Percentiles rank a stretch among this genome's conserved stretches.
phyloP scores from a whole-genome alignment of 1,140 invertebrate genomes.

The Drosophila seguyi region DNA sequence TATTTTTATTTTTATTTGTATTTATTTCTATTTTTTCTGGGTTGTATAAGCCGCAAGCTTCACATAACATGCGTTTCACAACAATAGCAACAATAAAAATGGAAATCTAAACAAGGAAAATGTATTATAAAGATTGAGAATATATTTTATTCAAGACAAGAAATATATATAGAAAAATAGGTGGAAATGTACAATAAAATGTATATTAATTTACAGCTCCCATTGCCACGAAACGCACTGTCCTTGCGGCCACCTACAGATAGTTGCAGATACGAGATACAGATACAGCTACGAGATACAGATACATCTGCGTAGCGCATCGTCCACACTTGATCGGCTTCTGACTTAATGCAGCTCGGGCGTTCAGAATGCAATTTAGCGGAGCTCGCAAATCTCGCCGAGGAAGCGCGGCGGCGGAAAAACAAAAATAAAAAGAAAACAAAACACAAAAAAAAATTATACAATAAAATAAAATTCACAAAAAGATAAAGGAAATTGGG shows the following conservation, averaged over 20 bases:
- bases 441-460: background rate
- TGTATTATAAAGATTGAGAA: background rate
- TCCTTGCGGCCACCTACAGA: background rate
- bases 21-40: background rate
- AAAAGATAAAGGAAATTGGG: constrained; percentile 12
- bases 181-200: background rate
- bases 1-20: background rate
- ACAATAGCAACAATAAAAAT: background rate
- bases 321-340: constrained; percentile 76
- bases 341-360: constrained; percentile 69
- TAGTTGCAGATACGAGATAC: constrained; percentile 1
- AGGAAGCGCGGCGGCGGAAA: background rate
- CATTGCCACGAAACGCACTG: constrained; percentile 19
- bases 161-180: background rate
- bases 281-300: background rate
- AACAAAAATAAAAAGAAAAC: background rate
- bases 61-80: constrained; percentile 23
- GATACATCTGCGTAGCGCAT: constrained; percentile 28
- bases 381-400: constrained; percentile 36
- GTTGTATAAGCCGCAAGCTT: constrained; percentile 33
- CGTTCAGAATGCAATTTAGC: constrained; percentile 67
- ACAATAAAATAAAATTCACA: background rate
- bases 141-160: background rate
- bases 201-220: background rate
- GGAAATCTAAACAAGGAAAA: background rate